Evolutionary conservation across 2,888 invertebrate species (phyloP), one percentile per base, ranked within the genome.

Genomic region (Eristalis intricaria): DNA sequence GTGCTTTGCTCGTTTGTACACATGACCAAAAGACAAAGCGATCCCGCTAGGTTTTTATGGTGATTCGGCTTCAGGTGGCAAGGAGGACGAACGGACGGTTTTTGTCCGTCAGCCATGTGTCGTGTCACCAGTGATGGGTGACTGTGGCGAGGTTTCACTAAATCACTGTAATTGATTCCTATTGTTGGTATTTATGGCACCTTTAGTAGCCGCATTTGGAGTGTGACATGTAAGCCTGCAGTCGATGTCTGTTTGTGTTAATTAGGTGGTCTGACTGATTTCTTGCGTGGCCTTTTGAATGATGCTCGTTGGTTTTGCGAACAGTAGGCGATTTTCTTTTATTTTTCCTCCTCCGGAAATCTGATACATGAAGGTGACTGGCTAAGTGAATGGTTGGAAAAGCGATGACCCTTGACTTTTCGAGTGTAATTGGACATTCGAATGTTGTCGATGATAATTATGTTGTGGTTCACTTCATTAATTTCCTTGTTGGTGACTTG

Each of bases 151-250:
- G 87, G 75, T 84, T 87, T 76, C 79, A 84, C 84, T 87, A 87
- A 87, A 87, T 87, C 87, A 87, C 87, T 75, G 79, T 87, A 87
- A 87, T 87, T 87, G 87, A 87, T 87, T 84, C 80, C 87, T 84
- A 84, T 87, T 87, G 87, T 75, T 73, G 84, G 87, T 83, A 84
- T 87, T 87, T 87, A 87, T 87, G 84, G 87, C 87, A 87, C 87
- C 84, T 87, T 69, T 40, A 66, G 71, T 64, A 60, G 79, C 87
- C 84, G 60, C 73, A 84, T 87, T 80, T 87, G 84, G 87, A 84
- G 84, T 87, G 87, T 84, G 84, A 87, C 87, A 87, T 84, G 83
- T 80, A 84, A 84, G 87, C 79, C 69, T 80, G 79, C 43, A 38
- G 84, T 73, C 84, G 87, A 87, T 84, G 84, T 87, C 84, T 87